These are phyloP conservation scores for Bombus balteatus DNA, from an alignment of 1,140 invertebrate genomes.

Conservation along the genomic window DNA sequence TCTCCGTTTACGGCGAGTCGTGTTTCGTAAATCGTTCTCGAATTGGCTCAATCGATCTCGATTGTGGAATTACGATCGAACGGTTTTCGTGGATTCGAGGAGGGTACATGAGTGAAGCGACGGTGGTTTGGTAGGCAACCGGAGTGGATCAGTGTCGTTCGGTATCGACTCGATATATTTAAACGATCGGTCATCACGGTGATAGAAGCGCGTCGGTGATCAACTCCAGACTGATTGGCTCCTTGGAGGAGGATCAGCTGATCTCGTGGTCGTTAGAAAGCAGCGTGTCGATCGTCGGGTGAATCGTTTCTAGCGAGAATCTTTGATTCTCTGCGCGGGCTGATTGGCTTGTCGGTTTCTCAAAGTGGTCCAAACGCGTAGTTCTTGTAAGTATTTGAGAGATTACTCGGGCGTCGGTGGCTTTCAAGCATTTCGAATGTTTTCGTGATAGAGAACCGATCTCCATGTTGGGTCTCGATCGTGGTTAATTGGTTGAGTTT, in stretches of 20 bases:
- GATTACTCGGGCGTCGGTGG: neutral
- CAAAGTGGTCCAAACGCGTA: too few species aligned
- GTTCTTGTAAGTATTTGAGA: neutral
- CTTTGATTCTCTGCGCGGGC: neutral
- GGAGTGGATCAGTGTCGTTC: slow-evolving; percentile 38
- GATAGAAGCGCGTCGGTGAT: too few species aligned
- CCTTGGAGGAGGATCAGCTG: slow-evolving; percentile 17
- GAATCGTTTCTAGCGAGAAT: neutral
- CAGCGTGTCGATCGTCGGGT: neutral
- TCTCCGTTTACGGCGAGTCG: too few species aligned
- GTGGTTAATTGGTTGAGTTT: neutral
- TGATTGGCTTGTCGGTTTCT: neutral
- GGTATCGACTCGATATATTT: neutral
- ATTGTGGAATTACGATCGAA: neutral
- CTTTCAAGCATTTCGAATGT: neutral
- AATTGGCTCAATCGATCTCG: neutral
- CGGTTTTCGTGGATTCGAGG: neutral
- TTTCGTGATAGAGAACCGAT: neutral
- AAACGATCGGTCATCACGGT: neutral
- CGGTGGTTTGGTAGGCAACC: slow-evolving; percentile 1
- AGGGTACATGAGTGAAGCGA: neutral
- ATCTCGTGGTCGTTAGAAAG: neutral
- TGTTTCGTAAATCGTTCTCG: neutral
- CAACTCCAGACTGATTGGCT: neutral
- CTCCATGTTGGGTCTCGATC: neutral